Conservation (phyloP, 37 sponge, comb jelly and placozoan genomes). For the Crambe crambe region DNA sequence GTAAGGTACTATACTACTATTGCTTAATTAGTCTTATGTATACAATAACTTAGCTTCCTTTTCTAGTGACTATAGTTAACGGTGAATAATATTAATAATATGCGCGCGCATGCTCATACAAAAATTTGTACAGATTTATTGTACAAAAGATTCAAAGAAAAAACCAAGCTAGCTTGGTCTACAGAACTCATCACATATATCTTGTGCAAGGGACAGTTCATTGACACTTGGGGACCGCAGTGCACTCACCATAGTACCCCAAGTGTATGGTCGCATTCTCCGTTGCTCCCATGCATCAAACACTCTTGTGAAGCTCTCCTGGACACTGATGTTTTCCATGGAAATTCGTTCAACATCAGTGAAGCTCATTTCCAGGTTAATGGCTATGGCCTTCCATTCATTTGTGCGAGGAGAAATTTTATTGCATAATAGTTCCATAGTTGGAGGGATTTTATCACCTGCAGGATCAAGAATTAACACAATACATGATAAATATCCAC, state of each 20-base stretch:
- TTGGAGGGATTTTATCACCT: neutral
- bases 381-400: neutral
- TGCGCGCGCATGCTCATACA: too few species aligned
- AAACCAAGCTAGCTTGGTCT: too few species aligned
- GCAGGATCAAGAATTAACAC: neutral
- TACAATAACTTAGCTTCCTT: too few species aligned
- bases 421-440: neutral
- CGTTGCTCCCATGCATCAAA: neutral
- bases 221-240: slow-evolving; percentile 1
- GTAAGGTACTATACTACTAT: too few species aligned
- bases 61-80: too few species aligned
- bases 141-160: too few species aligned
- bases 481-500: neutral
- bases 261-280: neutral
- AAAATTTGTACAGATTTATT: too few species aligned
- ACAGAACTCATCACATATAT: too few species aligned
- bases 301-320: neutral
- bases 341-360: neutral
- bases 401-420: neutral
- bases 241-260: neutral
- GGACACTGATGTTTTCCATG: neutral
- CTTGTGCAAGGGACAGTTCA: neutral
- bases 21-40: too few species aligned
- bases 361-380: neutral
- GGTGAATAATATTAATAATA: too few species aligned